Base-by-base conservation (phyloP, 2,888 invertebrate genomes). In the Aleiodes testaceus region DNA sequence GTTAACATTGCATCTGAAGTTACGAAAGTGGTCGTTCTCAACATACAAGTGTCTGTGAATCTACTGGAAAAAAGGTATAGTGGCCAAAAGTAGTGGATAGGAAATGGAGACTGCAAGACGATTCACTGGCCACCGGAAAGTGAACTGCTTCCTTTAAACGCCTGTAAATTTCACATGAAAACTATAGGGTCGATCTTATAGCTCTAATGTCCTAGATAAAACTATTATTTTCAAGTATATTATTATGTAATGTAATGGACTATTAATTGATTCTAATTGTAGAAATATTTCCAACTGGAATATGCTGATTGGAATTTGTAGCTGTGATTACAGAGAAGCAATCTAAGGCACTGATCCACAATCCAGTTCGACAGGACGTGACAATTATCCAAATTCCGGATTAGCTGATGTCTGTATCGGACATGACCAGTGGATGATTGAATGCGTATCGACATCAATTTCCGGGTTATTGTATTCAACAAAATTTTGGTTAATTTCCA, bases 161-260 rank as follows among this genome's bases (percentile, higher is more conserved):
- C 76, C 76, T 77, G 70, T 73, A 74, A 79, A 79, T 79, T 77
- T 73, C 76, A 64, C 73, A 76, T 72, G 76, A 79, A 74, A 78
- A 75, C 78, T 68, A 74, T 75, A 76, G 78, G 78, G 71, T 70
- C 71, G 75, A 74, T 73, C 73, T 76, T 74, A 74, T n/a, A n/a
- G n/a, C 75, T 1, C n/a, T 7, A 16, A 16, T 18, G 18, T 20
- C 18, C 16, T 18, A 16, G 61, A 63, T 63, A 16, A 63, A 20
- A 36, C 18, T 63, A 44, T 20, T n/a, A 42, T 3, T 14, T 36
- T 59, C 11, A 14, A 36, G 16, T 59, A 14, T n/a, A 14, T n/a
- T 6, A 14, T n/a, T 59, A 9, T 20, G 11, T 18, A 12, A 7
- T 36, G 6, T 5, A 3, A n/a, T 44, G 12, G 11, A 18, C 36